These are phyloP conservation scores for Ypsolopha scabrella DNA, from an alignment of 2,888 invertebrate genomes.

Conservation along the genomic window DNA sequence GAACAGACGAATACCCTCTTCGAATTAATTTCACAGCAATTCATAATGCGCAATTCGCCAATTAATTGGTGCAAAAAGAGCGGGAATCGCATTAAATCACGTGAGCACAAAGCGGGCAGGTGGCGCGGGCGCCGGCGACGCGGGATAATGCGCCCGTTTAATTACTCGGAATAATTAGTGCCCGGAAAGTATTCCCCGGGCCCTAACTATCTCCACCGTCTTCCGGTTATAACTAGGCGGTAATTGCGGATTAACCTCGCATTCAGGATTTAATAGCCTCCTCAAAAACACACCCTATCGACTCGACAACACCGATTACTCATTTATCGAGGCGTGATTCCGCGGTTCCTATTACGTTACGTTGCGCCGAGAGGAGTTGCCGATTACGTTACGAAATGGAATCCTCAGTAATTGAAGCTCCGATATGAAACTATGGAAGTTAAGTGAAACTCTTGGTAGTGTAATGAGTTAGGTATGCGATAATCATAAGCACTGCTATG, in stretches of 20 bases:
- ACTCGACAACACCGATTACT: slow-evolving; percentile 7
- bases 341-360: too few relatives aligned
- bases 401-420: too few relatives aligned
- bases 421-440: too few relatives aligned
- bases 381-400: too few relatives aligned
- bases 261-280: slow-evolving; percentile 64
- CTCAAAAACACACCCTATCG: slow-evolving; percentile 29
- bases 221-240: slow-evolving; percentile 70
- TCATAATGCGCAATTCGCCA: slow-evolving; percentile 65
- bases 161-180: slow-evolving; percentile 72
- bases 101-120: slow-evolving; percentile 64
- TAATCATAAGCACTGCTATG: too few relatives aligned
- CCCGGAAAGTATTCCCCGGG: slow-evolving; percentile 67
- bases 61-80: slow-evolving; percentile 66
- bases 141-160: slow-evolving; percentile 67
- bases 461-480: too few relatives aligned
- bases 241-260: slow-evolving; percentile 68
- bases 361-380: too few relatives aligned
- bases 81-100: slow-evolving; percentile 66
- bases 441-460: too few relatives aligned
- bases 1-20: not conserved
- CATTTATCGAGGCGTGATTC: too few relatives aligned
- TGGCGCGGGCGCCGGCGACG: slow-evolving; percentile 62
- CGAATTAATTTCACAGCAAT: slow-evolving; percentile 60
- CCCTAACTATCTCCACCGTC: slow-evolving; percentile 68